phyloP scores from a whole-genome alignment of 2,797 vertebrate genomes.

The Peromyscus eremicus region DNA sequence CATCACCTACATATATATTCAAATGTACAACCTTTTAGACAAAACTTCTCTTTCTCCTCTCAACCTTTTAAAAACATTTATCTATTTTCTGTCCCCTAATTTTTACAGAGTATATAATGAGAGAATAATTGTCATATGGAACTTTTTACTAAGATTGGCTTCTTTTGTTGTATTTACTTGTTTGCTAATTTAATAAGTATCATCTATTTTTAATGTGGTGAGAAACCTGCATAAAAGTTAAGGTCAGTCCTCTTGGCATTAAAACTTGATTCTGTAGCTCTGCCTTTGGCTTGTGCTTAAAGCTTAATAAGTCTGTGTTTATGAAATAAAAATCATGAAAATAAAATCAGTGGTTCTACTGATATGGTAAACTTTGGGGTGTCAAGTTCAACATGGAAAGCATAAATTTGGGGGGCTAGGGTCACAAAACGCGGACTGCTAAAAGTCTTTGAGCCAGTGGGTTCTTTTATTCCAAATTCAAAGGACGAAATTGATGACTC shows the following conservation, averaged over 20 bases:
- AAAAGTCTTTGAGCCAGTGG: neutral
- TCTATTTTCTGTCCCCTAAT: neutral
- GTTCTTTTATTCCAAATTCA: neutral
- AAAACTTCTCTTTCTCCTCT: neutral
- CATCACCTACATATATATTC: neutral
- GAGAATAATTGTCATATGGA: neutral
- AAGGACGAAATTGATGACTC: neutral
- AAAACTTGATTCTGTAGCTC: neutral
- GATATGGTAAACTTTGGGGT: neutral
- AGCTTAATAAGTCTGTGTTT: neutral
- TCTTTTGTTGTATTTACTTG: neutral
- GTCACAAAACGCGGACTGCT: neutral
- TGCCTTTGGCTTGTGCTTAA: neutral
- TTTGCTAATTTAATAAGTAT: constrained; percentile 4
- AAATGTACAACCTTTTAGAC: neutral
- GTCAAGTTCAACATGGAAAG: neutral
- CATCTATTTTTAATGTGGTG: constrained; percentile 3
- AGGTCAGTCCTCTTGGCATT: neutral
- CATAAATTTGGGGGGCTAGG: neutral
- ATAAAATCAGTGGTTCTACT: neutral
- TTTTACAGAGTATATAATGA: neutral
- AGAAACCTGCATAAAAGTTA: neutral
- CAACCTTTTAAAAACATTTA: neutral
- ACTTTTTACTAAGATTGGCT: neutral
- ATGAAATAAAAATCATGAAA: neutral